phyloP scores from a whole-genome alignment of 2,797 vertebrate species.

The Cryptoprocta ferox region DNA sequence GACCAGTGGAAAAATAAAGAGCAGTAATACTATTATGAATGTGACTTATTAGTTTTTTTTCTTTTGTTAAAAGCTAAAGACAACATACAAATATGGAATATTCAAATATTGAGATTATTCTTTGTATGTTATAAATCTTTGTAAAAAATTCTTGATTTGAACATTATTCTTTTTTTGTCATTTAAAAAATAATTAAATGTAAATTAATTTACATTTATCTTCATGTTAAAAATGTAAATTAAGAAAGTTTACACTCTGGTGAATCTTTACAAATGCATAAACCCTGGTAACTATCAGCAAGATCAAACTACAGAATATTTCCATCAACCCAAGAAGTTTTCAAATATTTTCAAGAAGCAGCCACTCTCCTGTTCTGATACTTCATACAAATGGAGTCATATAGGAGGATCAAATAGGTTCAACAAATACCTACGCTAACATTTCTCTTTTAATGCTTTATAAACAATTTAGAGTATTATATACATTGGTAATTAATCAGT shows the following conservation, averaged over 20 bases:
- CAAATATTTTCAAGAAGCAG: background rate
- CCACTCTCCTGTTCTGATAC: background rate
- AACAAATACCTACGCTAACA: background rate
- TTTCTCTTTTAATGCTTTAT: background rate
- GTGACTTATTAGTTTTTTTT: background rate
- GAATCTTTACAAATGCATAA: background rate
- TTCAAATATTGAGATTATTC: background rate
- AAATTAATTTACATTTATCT: too few species aligned
- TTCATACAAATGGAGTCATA: background rate
- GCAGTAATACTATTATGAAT: background rate
- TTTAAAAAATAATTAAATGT: background rate
- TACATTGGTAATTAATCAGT: background rate
- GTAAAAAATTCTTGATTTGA: background rate
- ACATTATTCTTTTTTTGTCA: background rate
- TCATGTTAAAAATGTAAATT: background rate
- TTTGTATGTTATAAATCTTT: background rate
- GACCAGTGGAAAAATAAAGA: background rate
- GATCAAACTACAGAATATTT: background rate
- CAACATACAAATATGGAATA: background rate
- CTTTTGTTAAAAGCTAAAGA: constrained; percentile 9
- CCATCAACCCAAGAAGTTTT: background rate
- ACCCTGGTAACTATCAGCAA: background rate
- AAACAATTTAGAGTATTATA: background rate
- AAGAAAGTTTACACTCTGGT: background rate
- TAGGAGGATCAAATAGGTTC: background rate